Evolutionary conservation across 2,113 vertebrate genomes (phyloP), one percentile per base, ranked within the genome.

Genomic region (Morone chrysops): DNA sequence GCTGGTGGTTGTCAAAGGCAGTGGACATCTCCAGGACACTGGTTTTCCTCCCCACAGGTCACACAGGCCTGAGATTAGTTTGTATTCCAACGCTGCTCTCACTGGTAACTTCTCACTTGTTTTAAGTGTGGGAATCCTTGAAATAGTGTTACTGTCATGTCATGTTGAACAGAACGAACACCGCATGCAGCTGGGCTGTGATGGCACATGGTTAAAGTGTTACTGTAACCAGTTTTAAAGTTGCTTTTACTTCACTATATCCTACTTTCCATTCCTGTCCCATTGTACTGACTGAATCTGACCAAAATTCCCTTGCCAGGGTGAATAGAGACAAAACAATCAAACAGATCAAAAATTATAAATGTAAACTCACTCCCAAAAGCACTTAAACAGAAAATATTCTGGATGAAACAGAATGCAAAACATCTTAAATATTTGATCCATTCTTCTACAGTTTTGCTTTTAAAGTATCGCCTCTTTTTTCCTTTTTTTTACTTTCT

Each of bases 1-100:
- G 84, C 80, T 92, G 82, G 69, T 70, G 79, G 56, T 59, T 85
- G 74, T 87, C 76, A 81, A 14, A 51, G 63, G 82, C 14, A 43
- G 54, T 8, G 1, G 51, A 61, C 50, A 41, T 75, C 54, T 80
- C 48, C 68, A n/a, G 79, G 76, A 88, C 81, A 54, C 66, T 25
- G 67, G 74, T 41, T 45, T 36, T 31, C 13, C n/a, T 3, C 7
- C 50, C 9, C 22, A 20, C 14, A 4, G 76, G 31, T 70, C 73
- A 18, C 25, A 0, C 13, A 4, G 14, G 14, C 40, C 36, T 57
- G 4, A 12, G 18, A 20, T 45, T 12, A 22, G 63, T 4, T 62
- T 47, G 22, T 48, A 48, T 48, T 22, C 62, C 18, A 14, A 47
- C 62, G 56, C 71, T 60, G 20, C 6, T 45, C 9, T 45, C 25